Evolutionary conservation across 2,797 vertebrate species (phyloP), one percentile per base, ranked within the genome.

Genomic region (Coranthus polyacanthus): DNA sequence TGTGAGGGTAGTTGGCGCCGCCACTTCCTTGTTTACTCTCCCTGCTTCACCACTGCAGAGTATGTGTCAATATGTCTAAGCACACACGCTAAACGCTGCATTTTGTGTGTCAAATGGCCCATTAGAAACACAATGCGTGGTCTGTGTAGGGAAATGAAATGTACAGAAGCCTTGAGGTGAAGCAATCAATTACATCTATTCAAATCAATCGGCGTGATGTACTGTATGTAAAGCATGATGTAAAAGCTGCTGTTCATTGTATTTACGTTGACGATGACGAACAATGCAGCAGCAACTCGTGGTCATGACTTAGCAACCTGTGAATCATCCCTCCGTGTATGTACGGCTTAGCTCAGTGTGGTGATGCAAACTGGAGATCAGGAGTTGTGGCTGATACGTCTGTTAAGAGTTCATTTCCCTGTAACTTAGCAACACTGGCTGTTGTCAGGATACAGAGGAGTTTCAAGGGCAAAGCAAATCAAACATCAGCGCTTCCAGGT

Each of bases 1-100:
- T 2, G 13, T 56, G 43, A 22, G 2, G 15, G 37, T n/a, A 1
- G 32, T 26, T 42, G 52, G 38, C 38, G n/a, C 45, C 32, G 17
- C 36, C 13, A 17, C 62, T 72, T 68, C 74, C 60, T 54, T 61
- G 43, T 75, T 71, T 71, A 41, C 58, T 67, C 8, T n/a, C n/a
- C n/a, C n/a, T n/a, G n/a, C n/a, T n/a, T n/a, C n/a, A n/a, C n/a
- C n/a, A n/a, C n/a, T n/a, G 20, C 0, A n/a, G 15, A 2, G 13
- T 5, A 17, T n/a, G 41, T 20, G 41, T 43, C 18, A 32, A 20
- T 9, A 24, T 12, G 3, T 62, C 39, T 26, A 34, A 67, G 20
- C 0, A 45, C 45, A 57, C n/a, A 41, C 12, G 21, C 20, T n/a
- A 46, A 29, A 12, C n/a, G n/a, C n/a, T 34, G 24, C 15, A 18